Evolutionary conservation across 2,888 invertebrate genomes (phyloP), one percentile per base, ranked within the genome.

Genomic region (Lamellibrachia columna): DNA sequence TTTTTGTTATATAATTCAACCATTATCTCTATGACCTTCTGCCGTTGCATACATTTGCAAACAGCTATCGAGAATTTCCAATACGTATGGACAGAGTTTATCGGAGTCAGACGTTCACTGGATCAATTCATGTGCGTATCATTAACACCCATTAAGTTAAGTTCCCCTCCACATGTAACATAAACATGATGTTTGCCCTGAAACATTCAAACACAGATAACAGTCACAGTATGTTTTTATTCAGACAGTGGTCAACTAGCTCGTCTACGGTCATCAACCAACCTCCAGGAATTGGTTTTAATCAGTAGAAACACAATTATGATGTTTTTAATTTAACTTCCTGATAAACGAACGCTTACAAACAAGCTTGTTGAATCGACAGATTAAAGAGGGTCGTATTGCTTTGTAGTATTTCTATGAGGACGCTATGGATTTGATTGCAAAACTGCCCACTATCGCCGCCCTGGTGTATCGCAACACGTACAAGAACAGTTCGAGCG

Each of bases 381-480:
- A 75, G 15, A 75, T 22, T 22, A 6, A 75, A 75, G 75, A 75
- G 22, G 40, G 52, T 91, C 15, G 8, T 15, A 95, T 91, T 91
- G 75, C n/a, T 91, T 94, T 96, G 8, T 95, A 97, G 98, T 98
- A 98, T 96, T 97, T 97, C 8, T 99, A 98, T 96, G 99, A 99
- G 97, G 99, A 99, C 97, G 97, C 98, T 28, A 99, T 99, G 98
- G 98, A 99, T 96, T 97, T 99, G 95, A 98, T 99, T 96, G 99
- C 99, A 92, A 99, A 99, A 97, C 97, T 99, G 96, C 99, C 99
- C 0, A 98, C 98, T 52, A 97, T 99, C 40, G 99, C 99, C 0
- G 98, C 99, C 28, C 98, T 98, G 28, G 99, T 99, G 95, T 99
- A 99, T 97, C 97, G 98, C 94, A 99, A 99, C 97, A 97, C 98